Conservation (phyloP, 2,888 invertebrate genomes). For the Urechis unicinctus region DNA sequence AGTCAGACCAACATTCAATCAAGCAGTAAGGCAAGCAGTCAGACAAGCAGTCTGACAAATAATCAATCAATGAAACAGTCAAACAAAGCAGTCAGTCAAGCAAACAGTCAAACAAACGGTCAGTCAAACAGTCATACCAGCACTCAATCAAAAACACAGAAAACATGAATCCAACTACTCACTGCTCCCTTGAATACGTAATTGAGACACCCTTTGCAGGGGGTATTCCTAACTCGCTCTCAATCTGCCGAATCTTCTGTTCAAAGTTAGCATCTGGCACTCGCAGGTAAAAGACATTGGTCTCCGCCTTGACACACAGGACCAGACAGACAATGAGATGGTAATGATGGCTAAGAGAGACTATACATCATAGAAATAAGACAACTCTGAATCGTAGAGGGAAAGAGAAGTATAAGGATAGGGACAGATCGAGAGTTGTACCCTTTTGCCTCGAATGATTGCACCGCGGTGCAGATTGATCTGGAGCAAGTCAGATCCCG, state of each 20-base stretch:
- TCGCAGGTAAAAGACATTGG: slow-evolving; percentile 24
- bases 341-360: not conserved
- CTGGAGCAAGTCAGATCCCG: slow-evolving; percentile 77
- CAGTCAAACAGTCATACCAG: no score
- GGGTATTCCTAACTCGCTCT: slow-evolving; percentile 71
- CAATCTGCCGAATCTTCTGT: slow-evolving; percentile 78
- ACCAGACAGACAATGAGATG: not conserved
- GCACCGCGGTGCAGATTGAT: slow-evolving; percentile 80
- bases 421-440: no score
- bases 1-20: not conserved
- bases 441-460: slow-evolving; percentile 72
- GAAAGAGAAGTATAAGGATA: not conserved
- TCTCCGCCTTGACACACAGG: no score
- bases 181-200: slow-evolving; percentile 56
- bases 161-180: not conserved
- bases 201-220: slow-evolving; percentile 73
- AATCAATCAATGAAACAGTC: no score
- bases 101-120: no score
- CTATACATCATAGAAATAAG: no score
- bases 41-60: no score
- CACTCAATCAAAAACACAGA: not conserved
- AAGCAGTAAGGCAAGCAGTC: no score
- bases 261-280: slow-evolving; percentile 64
- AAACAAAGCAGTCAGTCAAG: no score
- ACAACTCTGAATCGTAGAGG: no score